A percentile compares a stretch with the other conserved stretches of the same genome.
Evolutionary conservation across 2,113 vertebrate species (phyloP).

Genomic region (Brachyhypopomus gauderio): DNA sequence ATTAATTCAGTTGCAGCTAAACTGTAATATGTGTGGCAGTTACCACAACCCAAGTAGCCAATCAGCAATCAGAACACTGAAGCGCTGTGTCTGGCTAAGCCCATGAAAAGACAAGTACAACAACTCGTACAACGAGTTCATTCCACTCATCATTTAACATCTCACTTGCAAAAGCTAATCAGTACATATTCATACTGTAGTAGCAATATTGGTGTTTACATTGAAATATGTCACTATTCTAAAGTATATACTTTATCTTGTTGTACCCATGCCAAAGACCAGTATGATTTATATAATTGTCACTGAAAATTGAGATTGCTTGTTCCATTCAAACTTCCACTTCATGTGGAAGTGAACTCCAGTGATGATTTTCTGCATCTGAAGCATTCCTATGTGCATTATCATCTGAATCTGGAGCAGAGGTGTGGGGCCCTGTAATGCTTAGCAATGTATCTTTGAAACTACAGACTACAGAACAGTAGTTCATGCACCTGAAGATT

Average conservation of each 20-base stretch:
- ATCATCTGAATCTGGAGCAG: background rate
- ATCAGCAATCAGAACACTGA: constrained; percentile 13
- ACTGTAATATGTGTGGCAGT: constrained; percentile 15
- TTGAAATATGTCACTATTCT: background rate
- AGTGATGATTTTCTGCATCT: background rate
- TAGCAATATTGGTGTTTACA: no score
- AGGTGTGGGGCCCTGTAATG: background rate
- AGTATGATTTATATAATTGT: background rate
- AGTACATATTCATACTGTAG: no score
- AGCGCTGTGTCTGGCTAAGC: background rate
- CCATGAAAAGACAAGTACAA: background rate
- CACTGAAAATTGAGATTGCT: background rate
- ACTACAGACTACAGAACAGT: no score
- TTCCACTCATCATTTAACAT: no score
- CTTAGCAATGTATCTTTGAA: background rate
- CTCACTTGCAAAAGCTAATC: no score
- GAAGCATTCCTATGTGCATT: background rate
- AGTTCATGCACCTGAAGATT: background rate
- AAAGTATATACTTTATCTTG: background rate
- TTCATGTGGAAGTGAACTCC: no score
- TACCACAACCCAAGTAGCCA: background rate
- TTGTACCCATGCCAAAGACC: background rate
- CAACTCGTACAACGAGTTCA: no score
- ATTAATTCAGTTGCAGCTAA: constrained; percentile 47
- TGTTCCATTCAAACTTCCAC: background rate